Percentiles rank a stretch among this genome's conserved stretches.
Evolutionary conservation across 2,888 invertebrate species (phyloP).

Genomic region (Notodonta ziczac): DNA sequence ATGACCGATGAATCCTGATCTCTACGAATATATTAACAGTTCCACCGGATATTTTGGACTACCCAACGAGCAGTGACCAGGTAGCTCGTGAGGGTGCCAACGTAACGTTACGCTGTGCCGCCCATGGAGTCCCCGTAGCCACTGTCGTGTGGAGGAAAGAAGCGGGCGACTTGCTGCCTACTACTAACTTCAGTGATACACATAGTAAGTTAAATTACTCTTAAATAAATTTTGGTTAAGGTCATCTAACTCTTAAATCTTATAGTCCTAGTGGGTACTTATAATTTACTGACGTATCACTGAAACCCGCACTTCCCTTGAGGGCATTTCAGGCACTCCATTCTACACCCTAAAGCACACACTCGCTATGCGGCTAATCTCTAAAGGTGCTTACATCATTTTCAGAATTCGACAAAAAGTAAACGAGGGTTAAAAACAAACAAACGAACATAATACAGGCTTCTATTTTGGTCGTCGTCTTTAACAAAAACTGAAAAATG

Average conservation of each 20-base stretch:
- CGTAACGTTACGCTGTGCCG: slow-evolving; percentile 93
- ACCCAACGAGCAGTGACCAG: slow-evolving; percentile 94
- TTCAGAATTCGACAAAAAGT: no score
- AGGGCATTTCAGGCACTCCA: no score
- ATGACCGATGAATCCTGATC: not conserved
- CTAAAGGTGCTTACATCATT: no score
- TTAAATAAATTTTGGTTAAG: not conserved
- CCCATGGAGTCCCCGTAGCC: slow-evolving; percentile 93
- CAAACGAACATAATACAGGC: no score
- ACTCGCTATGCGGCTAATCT: no score
- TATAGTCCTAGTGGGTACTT: no score
- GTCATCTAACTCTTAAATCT: not conserved
- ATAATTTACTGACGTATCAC: no score
- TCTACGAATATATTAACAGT: slow-evolving; percentile 77
- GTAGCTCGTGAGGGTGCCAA: slow-evolving; percentile 94
- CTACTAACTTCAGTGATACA: slow-evolving; percentile 75
- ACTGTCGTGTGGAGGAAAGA: slow-evolving; percentile 95
- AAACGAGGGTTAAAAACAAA: no score
- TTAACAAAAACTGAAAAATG: no score
- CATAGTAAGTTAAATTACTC: slow-evolving; percentile 64
- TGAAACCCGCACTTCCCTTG: no score
- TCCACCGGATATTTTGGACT: slow-evolving; percentile 94
- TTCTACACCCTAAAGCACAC: no score
- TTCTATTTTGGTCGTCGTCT: no score
- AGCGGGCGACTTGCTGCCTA: slow-evolving; percentile 87